phyloP scores from a whole-genome alignment of 2,113 vertebrate genomes.

The Tiliqua scincoides region DNA sequence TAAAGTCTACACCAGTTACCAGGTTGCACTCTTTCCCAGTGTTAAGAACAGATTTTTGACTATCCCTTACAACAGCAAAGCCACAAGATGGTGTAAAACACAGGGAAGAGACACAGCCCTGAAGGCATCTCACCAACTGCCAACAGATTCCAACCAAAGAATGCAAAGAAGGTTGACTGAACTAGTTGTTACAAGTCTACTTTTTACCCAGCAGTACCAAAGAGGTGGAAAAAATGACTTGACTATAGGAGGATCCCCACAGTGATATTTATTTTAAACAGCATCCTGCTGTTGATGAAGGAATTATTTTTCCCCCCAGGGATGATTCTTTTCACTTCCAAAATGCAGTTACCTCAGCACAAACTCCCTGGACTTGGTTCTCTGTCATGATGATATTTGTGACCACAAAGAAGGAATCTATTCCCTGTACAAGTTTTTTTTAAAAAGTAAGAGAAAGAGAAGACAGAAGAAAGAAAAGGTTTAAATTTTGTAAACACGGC shows the following conservation, averaged over 20 bases:
- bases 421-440: constrained; percentile 60
- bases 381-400: constrained; percentile 80
- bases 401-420: constrained; percentile 81
- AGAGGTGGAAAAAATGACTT: neutral
- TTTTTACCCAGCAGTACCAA: neutral
- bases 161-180: neutral
- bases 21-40: neutral
- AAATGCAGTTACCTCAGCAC: constrained; percentile 77
- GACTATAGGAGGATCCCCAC: neutral
- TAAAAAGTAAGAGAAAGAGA: neutral
- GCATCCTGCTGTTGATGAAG: neutral
- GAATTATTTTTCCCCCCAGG: neutral
- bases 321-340: neutral
- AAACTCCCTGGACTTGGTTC: constrained; percentile 75
- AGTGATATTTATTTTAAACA: neutral
- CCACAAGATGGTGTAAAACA: neutral
- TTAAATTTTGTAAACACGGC: neutral
- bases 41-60: no score
- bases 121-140: neutral
- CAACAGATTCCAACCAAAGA: neutral
- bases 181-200: neutral
- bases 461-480: neutral
- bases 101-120: neutral
- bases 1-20: neutral
- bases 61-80: no score